Evolutionary conservation across 1,140 invertebrate genomes (phyloP).

Genomic region (Bombus waltoni): DNA sequence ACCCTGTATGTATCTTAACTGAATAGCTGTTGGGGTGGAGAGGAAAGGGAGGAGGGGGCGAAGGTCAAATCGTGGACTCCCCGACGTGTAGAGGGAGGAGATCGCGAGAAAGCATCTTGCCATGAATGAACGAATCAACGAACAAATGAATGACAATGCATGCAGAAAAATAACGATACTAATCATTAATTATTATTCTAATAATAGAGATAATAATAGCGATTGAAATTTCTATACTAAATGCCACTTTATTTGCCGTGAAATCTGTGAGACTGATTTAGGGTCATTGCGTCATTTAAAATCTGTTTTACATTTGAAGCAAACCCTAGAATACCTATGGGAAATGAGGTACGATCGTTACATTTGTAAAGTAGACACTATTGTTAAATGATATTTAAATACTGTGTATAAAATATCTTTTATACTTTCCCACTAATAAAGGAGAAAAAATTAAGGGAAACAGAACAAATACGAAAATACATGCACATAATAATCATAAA

Average conservation of each 20-base stretch:
- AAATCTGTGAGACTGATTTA: background rate
- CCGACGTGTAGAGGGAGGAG: slow-evolving; percentile 46
- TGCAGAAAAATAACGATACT: slow-evolving; percentile 26
- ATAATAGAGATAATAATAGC: background rate
- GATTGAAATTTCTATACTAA: background rate
- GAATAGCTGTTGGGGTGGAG: slow-evolving; percentile 47
- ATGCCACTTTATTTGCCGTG: background rate
- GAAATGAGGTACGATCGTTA: background rate
- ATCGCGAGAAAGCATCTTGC: slow-evolving; percentile 63
- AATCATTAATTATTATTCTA: slow-evolving; percentile 13
- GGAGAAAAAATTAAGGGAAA: no score
- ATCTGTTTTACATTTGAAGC: background rate
- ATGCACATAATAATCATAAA: background rate
- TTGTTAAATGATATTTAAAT: background rate
- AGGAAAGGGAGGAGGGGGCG: slow-evolving; percentile 49
- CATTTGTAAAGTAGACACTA: no score
- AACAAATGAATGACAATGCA: slow-evolving; percentile 46
- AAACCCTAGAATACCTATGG: background rate
- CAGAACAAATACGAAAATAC: background rate
- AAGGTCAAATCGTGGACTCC: slow-evolving; percentile 53
- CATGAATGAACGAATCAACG: slow-evolving; percentile 68
- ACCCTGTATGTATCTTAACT: slow-evolving; percentile 59
- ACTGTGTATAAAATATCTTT: background rate
- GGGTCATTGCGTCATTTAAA: background rate
- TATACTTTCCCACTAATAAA: background rate